These are phyloP conservation scores for Siniperca scherzeri DNA, from an alignment of 2,797 vertebrate genomes.

Conservation along the genomic window DNA sequence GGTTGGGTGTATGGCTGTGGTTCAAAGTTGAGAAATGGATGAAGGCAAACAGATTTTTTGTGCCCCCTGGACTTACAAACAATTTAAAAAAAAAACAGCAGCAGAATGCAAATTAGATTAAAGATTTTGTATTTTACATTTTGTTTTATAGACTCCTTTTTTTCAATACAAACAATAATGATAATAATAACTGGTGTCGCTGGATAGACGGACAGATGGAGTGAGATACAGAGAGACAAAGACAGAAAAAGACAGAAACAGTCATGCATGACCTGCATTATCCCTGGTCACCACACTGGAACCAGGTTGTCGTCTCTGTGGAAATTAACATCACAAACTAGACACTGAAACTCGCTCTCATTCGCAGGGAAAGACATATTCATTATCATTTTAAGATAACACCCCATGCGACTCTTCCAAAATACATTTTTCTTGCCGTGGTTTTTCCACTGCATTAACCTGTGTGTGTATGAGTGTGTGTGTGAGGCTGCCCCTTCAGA, in stretches of 20 bases:
- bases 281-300: slow-evolving; percentile 51
- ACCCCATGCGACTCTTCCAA: slow-evolving; percentile 47
- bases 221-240: slow-evolving; percentile 49
- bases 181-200: slow-evolving; percentile 21
- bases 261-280: slow-evolving; percentile 54
- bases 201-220: slow-evolving; percentile 55
- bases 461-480: slow-evolving; percentile 27
- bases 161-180: background rate
- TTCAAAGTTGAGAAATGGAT: background rate
- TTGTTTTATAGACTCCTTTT: background rate
- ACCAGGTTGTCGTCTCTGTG: slow-evolving; percentile 51
- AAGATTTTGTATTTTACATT: background rate
- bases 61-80: background rate
- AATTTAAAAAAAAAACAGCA: background rate
- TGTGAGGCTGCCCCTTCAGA: slow-evolving; percentile 52
- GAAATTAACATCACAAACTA: slow-evolving; percentile 62
- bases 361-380: slow-evolving; percentile 56
- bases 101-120: background rate
- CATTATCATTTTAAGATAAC: slow-evolving; percentile 64
- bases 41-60: slow-evolving; percentile 5
- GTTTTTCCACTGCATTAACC: slow-evolving; percentile 52
- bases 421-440: slow-evolving; percentile 46
- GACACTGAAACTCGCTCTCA: slow-evolving; percentile 44
- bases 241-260: slow-evolving; percentile 8
- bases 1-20: background rate